These are phyloP conservation scores for Oplegnathus fasciatus DNA, from an alignment of 2,113 vertebrate genomes.

Conservation along the genomic window DNA sequence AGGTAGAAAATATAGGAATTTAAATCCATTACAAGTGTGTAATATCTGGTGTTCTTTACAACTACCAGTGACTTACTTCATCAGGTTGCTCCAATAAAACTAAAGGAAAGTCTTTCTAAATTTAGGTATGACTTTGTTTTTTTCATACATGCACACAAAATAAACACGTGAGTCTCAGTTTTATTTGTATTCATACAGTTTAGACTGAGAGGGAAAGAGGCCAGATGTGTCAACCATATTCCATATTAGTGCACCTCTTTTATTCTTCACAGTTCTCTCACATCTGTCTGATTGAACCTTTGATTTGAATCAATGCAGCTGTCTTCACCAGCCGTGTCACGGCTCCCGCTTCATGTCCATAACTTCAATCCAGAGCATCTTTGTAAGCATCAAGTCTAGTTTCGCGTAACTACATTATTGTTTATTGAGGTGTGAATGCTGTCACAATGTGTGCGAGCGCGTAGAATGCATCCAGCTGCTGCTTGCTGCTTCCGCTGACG, in stretches of 20 bases:
- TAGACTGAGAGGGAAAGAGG: neutral
- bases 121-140: neutral
- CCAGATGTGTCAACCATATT: too few relatives aligned
- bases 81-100: neutral
- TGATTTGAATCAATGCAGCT: neutral
- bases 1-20: neutral
- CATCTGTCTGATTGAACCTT: neutral
- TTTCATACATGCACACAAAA: neutral
- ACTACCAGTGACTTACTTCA: neutral
- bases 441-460: conserved; percentile 31
- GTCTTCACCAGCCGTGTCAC: neutral
- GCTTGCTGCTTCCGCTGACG: conserved; percentile 21
- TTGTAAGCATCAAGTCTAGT: neutral
- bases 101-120: neutral
- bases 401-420: conserved; percentile 34
- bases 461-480: conserved; percentile 55
- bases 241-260: too few relatives aligned
- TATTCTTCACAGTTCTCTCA: neutral
- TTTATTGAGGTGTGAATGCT: conserved; percentile 50
- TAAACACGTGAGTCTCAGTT: neutral
- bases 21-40: neutral
- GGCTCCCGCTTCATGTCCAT: neutral
- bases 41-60: neutral
- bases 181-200: neutral
- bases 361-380: neutral